A percentile compares a stretch with the other conserved stretches of the same genome.
Conservation (phyloP, 2,797 vertebrate species). For the Naso thynnoides region DNA sequence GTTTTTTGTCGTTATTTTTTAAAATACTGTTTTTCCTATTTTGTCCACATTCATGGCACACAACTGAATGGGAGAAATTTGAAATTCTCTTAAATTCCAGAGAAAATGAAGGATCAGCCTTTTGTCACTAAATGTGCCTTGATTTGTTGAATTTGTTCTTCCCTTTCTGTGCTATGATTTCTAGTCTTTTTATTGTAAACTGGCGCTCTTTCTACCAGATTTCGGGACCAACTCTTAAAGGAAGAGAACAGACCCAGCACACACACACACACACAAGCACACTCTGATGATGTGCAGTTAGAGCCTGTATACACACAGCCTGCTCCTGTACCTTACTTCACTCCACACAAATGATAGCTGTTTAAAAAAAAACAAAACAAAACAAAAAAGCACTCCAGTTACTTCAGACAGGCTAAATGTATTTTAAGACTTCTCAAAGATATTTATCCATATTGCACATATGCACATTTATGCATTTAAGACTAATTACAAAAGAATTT, state of each 20-base stretch:
- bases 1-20: too few relatives aligned
- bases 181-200: conserved; percentile 35
- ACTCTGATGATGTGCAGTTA: conserved; percentile 12
- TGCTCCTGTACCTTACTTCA: conserved; percentile 5
- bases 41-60: conserved; percentile 15
- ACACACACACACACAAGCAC: conserved; percentile 6
- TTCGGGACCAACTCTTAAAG: conserved; percentile 52
- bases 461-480: conserved; percentile 70
- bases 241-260: conserved; percentile 62
- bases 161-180: conserved; percentile 28
- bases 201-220: conserved; percentile 32
- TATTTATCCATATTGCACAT: conserved; percentile 70
- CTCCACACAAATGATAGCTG: conserved; percentile 6
- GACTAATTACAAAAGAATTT: conserved; percentile 51
- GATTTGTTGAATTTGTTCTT: conserved; percentile 56
- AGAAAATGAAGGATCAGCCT: conserved; percentile 75
- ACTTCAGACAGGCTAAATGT: conserved; percentile 28
- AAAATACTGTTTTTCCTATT: conserved; percentile 9
- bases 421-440: conserved; percentile 54
- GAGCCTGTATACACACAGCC: conserved; percentile 17
- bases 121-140: conserved; percentile 83
- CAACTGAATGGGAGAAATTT: conserved; percentile 30
- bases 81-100: conserved; percentile 46
- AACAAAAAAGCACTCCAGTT: conserved; percentile 24
- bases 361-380: conserved; percentile 9